Evolutionary conservation across 2,797 vertebrate genomes (phyloP).

Genomic region (Linurgus olivaceus): DNA sequence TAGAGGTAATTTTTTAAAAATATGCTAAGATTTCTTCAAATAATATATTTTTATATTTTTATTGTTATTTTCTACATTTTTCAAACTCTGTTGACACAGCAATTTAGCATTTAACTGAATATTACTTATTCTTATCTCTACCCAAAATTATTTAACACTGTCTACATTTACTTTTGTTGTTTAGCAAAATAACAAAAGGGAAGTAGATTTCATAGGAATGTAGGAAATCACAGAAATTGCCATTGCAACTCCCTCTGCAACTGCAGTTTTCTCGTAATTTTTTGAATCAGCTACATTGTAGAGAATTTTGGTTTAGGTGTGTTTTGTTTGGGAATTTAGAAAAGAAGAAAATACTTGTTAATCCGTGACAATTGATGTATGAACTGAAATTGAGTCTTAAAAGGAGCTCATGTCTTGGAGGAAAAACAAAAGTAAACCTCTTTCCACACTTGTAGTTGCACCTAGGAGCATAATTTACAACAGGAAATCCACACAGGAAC

Average conservation of each 20-base stretch:
- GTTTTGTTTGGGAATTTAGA: not conserved
- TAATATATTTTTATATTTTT: not conserved
- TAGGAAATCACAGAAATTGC: not conserved
- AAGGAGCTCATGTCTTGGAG: not conserved
- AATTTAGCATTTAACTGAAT: not conserved
- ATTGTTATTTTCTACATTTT: not conserved
- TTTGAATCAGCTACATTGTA: not conserved
- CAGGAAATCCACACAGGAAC: not conserved
- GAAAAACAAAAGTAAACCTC: not conserved
- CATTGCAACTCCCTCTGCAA: not conserved
- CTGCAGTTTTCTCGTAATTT: not conserved
- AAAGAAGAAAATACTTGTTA: not conserved
- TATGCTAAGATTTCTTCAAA: not conserved
- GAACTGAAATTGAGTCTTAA: not conserved
- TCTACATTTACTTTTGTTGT: not conserved
- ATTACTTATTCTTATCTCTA: not conserved
- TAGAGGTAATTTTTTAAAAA: constrained; percentile 77
- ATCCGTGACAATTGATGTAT: not conserved
- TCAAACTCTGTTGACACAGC: not conserved
- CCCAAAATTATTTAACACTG: not conserved
- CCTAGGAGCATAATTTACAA: not conserved
- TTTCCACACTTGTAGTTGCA: not conserved
- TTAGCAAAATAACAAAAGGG: not conserved
- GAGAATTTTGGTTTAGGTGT: not conserved
- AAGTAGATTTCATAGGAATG: not conserved